Conservation (phyloP, 1,140 invertebrate genomes). For the Caenorhabditis latens region DNA sequence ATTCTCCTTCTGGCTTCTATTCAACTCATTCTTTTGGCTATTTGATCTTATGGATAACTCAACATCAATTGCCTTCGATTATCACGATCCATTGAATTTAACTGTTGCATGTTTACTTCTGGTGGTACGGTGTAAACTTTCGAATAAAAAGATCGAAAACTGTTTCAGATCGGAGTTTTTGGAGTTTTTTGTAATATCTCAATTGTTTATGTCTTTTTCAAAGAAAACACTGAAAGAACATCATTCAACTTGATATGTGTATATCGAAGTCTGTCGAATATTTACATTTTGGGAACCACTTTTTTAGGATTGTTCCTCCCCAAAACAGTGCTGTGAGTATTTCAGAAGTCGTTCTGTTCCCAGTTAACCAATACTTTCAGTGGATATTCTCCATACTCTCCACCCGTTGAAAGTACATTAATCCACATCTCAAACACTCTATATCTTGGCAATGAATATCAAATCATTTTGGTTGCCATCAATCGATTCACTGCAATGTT, state of each 20-base stretch:
- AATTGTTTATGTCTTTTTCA: neutral
- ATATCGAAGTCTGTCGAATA: neutral
- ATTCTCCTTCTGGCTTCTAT: neutral
- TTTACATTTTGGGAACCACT: neutral
- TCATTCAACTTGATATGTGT: conserved; percentile 24
- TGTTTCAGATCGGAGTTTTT: neutral
- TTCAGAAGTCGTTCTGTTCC: neutral
- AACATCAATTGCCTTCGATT: neutral
- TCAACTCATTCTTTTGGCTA: neutral
- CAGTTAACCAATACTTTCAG: neutral
- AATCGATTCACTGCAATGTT: conserved; percentile 9
- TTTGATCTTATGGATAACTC: neutral
- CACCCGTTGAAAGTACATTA: neutral
- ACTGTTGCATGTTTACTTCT: neutral
- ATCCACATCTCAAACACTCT: neutral
- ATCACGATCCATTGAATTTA: neutral
- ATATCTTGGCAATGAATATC: conserved; percentile 11
- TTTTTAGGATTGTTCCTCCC: neutral
- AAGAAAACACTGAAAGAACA: neutral
- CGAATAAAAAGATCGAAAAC: neutral
- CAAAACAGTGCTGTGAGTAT: neutral
- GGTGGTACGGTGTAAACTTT: neutral
- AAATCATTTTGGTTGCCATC: neutral
- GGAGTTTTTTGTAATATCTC: conserved; percentile 1
- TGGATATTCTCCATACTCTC: neutral